Evolutionary conservation across 2,888 invertebrate species (phyloP).

Genomic region (Clivina fossor): DNA sequence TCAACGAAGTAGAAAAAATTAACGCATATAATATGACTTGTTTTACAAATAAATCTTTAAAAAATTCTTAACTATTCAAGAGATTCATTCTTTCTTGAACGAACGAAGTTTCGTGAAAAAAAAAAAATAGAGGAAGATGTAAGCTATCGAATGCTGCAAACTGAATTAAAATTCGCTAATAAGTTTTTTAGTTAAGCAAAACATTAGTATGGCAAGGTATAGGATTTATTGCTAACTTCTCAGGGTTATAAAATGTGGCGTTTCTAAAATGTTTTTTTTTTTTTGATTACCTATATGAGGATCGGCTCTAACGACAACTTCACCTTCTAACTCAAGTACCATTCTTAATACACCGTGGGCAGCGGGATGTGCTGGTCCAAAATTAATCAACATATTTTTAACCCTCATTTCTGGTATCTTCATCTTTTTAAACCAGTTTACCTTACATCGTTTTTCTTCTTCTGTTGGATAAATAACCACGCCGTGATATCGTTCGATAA

Average conservation of each 20-base stretch:
- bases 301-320: constrained; percentile 52
- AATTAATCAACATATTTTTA: constrained; percentile 59
- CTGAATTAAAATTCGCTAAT: too few relatives aligned
- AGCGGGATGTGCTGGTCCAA: constrained; percentile 89
- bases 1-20: too few relatives aligned
- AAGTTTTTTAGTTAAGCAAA: too few relatives aligned
- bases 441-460: constrained; percentile 47
- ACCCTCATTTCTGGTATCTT: constrained; percentile 37
- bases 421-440: constrained; percentile 36
- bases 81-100: too few relatives aligned
- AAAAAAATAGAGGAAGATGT: too few relatives aligned
- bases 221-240: too few relatives aligned
- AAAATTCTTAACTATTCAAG: too few relatives aligned
- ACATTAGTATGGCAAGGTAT: too few relatives aligned
- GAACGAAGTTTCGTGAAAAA: too few relatives aligned
- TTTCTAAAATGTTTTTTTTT: too few relatives aligned
- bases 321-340: constrained; percentile 79
- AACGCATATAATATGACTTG: not conserved
- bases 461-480: constrained; percentile 62
- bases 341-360: constrained; percentile 87
- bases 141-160: too few relatives aligned
- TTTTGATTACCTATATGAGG: constrained; percentile 22
- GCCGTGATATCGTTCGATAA: constrained; percentile 57
- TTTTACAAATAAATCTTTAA: not conserved
- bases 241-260: too few relatives aligned